Base-by-base conservation (phyloP, 2,797 vertebrate genomes). In the Podargus strigoides region DNA sequence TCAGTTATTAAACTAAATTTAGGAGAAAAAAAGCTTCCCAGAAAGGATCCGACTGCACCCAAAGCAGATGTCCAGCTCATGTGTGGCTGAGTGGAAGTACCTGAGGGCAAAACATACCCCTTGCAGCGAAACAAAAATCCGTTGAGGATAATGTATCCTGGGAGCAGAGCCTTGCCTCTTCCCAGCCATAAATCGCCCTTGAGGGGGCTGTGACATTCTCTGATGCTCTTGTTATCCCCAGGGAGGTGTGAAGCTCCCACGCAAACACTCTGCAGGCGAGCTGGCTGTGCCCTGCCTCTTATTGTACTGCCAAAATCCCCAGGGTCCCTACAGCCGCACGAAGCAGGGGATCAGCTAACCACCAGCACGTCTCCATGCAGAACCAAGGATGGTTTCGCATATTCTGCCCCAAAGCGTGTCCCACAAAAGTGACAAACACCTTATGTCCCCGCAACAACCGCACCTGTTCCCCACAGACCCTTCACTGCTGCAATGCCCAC, bases 221-320 rank as follows among this genome's bases (percentile, higher is more conserved):
- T 27, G 7, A 58, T 77, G 24, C 39, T 30, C 79, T 52, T 53
- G 15, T 85, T 60, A 53, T 15, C 37, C 41, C 64, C 42, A 37
- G 0, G 0, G 0, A 46, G 1, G 5, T 3, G 5, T 44, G 69
- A 75, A 56, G 49, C 26, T 74, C 37, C 50, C 26, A 14, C 7
- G 10, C 49, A 88, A 70, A 23, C 49, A 17, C 34, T n/a, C n/a
- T n/a, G n/a, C n/a, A n/a, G n/a, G n/a, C n/a, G n/a, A n/a, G n/a
- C n/a, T n/a, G n/a, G 36, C 60, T 50, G 80, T 3, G 8, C 42
- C 59, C 49, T 62, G 68, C 13, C 34, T 67, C 20, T 23, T 14
- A 32, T 42, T 75, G 78, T 32, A 18, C 66, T 82, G 58, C 39
- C 59, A 28, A 12, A 47, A 73, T 50, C 44, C 56, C 34, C 73